Evolutionary conservation across 64 coral and sea anemone genomes (phyloP), one percentile per base, ranked within the genome.

Genomic region (Stichodactyla helianthus): DNA sequence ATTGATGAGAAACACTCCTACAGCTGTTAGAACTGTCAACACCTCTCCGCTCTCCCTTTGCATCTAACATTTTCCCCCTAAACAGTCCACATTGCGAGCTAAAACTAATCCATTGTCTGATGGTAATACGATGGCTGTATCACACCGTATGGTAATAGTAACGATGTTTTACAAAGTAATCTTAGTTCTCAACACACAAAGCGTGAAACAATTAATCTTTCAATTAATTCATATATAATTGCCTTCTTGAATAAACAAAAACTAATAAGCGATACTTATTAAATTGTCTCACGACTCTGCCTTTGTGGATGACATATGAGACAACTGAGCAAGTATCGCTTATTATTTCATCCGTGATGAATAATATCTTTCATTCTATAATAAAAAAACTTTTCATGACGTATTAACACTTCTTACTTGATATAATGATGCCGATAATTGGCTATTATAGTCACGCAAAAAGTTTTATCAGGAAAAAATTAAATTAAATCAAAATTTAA

Each of bases 331-430:
- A 44, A 44, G 35, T 44, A 44, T 44, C 35, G 35, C 35, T 44
- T 44, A 2, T 44, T 44, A 44, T 44, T 44, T 44, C 2, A 44
- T 44, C 4, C 35, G 4, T 3, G 35, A 44, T 44, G 35, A 44
- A 44, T 44, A 3, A 44, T 44, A 44, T 44, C 35, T 44, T 44
- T 44, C 4, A 44, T 44, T 44, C 35, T 44, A 44, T 44, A 44
- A 44, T 44, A 44, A 44, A 65, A 65, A 65, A 17, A 65, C 62
- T 65, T 18, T 13, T 65, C 22, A 65, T 7, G 62, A n/a, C 62
- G 62, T 7, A 65, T 65, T 65, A 65, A 65, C 62, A 65, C 18
- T 65, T 65, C 62, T 65, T 65, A 65, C 62, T 65, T 65, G 62
- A 65, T 65, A 2, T 44, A 65, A 65, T 65, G 62, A n/a, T 65